A percentile compares a stretch with the other conserved stretches of the same genome.
These are phyloP conservation scores for Bufo gargarizans DNA, from an alignment of 2,113 vertebrate genomes.

Conservation along the genomic window DNA sequence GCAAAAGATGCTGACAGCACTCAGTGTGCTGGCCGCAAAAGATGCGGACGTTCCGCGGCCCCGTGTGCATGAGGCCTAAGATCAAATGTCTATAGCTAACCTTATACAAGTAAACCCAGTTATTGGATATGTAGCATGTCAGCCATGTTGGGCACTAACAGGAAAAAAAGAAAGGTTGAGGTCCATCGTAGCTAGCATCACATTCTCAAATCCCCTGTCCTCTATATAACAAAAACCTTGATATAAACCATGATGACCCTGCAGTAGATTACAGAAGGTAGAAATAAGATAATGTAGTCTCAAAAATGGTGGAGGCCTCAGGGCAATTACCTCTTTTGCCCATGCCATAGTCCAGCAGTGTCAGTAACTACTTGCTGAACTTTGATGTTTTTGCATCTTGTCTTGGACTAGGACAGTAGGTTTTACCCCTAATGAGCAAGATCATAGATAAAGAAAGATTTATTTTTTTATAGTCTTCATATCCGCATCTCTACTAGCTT, in stretches of 20 bases:
- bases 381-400: too few relatives aligned
- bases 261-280: not conserved
- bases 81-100: too few relatives aligned
- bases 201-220: not conserved
- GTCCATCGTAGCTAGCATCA: not conserved
- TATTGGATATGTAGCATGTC: not conserved
- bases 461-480: not conserved
- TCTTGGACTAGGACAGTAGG: too few relatives aligned
- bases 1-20: too few relatives aligned
- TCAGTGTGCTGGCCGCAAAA: too few relatives aligned
- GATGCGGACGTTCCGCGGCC: too few relatives aligned
- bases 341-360: not conserved
- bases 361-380: not conserved
- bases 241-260: not conserved
- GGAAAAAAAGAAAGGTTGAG: not conserved
- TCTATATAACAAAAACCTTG: not conserved
- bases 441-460: not conserved
- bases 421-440: not conserved
- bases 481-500: not conserved
- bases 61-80: too few relatives aligned
- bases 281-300: not conserved
- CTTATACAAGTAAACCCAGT: not conserved
- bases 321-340: not conserved
- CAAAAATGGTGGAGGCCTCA: not conserved
- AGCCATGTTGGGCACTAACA: not conserved